These are phyloP conservation scores for Laupala kohalensis DNA, from an alignment of 1,140 invertebrate species.

Conservation along the genomic window DNA sequence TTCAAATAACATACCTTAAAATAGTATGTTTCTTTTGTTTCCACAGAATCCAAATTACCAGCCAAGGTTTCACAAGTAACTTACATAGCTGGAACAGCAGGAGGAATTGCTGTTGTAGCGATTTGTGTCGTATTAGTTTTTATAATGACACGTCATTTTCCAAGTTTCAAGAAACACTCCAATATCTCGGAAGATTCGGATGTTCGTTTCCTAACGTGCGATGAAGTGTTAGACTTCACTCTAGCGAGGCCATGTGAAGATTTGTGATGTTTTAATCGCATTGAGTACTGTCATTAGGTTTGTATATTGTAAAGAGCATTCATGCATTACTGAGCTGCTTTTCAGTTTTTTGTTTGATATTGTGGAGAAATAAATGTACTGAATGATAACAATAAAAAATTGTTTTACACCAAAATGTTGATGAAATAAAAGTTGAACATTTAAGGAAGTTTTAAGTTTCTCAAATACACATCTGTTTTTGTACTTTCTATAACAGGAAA, in stretches of 20 bases:
- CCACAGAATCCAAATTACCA: background rate
- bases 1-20: too few species aligned
- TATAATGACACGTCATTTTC: constrained; percentile 22
- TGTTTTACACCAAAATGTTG: too few species aligned
- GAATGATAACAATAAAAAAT: too few species aligned
- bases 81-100: background rate
- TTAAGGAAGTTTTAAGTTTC: too few species aligned
- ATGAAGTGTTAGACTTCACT: constrained; percentile 39
- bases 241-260: constrained; percentile 27
- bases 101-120: background rate
- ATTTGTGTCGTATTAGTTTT: constrained; percentile 19
- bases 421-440: too few species aligned
- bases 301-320: too few species aligned
- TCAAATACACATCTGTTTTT: too few species aligned
- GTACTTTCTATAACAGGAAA: too few species aligned
- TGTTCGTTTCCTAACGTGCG: constrained; percentile 38
- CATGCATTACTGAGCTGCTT: too few species aligned
- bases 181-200: constrained; percentile 34
- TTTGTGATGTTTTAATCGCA: background rate
- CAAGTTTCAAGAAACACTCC: constrained; percentile 25
- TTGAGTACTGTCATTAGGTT: too few species aligned
- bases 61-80: background rate
- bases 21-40: background rate
- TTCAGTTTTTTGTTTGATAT: too few species aligned
- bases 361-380: too few species aligned